Conservation (phyloP, 1,140 invertebrate genomes). For the Drosophila guanche region DNA sequence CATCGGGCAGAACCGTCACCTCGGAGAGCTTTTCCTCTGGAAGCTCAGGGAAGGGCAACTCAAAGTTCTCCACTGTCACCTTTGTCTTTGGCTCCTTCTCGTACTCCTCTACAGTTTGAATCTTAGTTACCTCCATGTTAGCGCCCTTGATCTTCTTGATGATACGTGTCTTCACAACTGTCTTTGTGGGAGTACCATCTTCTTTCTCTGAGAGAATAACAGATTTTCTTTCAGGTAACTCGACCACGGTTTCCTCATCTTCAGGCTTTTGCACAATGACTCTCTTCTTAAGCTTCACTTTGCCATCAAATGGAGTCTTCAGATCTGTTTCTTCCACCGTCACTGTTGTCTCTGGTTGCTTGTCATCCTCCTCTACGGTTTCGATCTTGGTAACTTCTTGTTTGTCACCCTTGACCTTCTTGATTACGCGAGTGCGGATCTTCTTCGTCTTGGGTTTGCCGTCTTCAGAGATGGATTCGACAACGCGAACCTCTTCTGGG, state of each 20-base stretch:
- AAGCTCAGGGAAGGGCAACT: slow-evolving; percentile 67
- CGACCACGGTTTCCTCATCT: slow-evolving; percentile 64
- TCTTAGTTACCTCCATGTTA: slow-evolving; percentile 84
- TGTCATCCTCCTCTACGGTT: slow-evolving; percentile 83
- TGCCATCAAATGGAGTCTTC: slow-evolving; percentile 36
- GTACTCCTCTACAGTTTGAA: slow-evolving; percentile 83
- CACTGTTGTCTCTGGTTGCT: slow-evolving; percentile 78
- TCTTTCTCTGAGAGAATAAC: slow-evolving; percentile 76
- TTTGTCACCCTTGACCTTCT: slow-evolving; percentile 80
- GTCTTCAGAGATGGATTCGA: slow-evolving; percentile 45
- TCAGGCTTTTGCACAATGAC: slow-evolving; percentile 62
- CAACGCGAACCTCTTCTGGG: slow-evolving; percentile 53
- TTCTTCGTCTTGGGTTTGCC: slow-evolving; percentile 56
- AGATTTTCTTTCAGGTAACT: slow-evolving; percentile 72
- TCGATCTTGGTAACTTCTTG: slow-evolving; percentile 83
- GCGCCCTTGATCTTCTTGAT: slow-evolving; percentile 82
- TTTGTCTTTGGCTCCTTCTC: slow-evolving; percentile 82
- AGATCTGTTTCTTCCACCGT: slow-evolving; percentile 65
- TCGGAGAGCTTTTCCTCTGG: slow-evolving; percentile 74
- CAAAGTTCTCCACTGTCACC: slow-evolving; percentile 76
- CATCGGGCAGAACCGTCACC: slow-evolving; percentile 60
- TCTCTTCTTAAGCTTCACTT: slow-evolving; percentile 57
- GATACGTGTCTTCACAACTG: slow-evolving; percentile 83
- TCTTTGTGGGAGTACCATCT: slow-evolving; percentile 81
- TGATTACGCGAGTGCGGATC: slow-evolving; percentile 74